Conservation (phyloP, 2,113 vertebrate species). For the Epinephelus lanceolatus region DNA sequence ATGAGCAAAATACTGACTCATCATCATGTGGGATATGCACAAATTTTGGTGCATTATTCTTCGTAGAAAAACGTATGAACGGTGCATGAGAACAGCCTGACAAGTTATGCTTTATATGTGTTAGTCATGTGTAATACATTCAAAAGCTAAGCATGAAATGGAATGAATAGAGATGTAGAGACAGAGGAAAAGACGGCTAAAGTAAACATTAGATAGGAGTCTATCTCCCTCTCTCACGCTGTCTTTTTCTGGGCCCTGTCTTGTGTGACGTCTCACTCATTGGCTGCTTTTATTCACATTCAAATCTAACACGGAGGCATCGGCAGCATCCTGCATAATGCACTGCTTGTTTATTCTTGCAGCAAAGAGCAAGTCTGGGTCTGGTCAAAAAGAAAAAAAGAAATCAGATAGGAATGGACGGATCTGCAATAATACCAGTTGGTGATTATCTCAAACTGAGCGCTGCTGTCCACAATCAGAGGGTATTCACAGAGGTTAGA, state of each 20-base stretch:
- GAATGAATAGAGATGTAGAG: slow-evolving; percentile 3
- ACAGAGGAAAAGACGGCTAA: background rate
- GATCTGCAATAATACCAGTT: slow-evolving; percentile 20
- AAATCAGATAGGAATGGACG: background rate
- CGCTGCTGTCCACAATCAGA: background rate
- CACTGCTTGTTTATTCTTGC: slow-evolving; percentile 31
- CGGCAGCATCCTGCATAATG: slow-evolving; percentile 15
- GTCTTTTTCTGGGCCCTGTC: background rate
- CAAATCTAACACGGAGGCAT: background rate
- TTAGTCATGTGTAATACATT: background rate
- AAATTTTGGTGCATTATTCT: no score
- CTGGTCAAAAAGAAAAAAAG: background rate
- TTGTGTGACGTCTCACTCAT: slow-evolving; percentile 6
- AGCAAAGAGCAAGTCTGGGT: no score
- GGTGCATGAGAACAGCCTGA: no score
- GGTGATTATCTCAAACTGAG: slow-evolving; percentile 24
- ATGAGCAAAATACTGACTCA: no score
- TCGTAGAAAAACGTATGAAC: no score
- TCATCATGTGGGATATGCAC: no score
- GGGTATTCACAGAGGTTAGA: background rate
- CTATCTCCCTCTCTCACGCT: background rate
- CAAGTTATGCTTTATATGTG: no score
- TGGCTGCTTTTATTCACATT: slow-evolving; percentile 26
- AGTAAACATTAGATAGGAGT: background rate
- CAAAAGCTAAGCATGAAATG: background rate